Base-by-base conservation (phyloP, 2,888 invertebrate species). In the Eretmocerus hayati region DNA sequence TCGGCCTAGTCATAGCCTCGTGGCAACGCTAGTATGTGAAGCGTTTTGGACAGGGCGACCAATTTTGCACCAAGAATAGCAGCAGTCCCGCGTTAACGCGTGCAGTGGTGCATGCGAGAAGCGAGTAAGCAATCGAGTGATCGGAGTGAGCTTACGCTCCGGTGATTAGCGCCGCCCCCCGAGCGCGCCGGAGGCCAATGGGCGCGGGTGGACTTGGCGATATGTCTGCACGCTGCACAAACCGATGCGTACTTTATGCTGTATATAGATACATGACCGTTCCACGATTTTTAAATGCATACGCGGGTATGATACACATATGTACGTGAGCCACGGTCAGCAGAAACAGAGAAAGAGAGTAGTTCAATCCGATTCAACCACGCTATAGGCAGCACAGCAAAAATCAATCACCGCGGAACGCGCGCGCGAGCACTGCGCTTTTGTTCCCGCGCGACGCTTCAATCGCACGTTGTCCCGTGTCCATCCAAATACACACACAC, bases 341-440 rank as follows among this genome's bases (percentile, higher is more conserved):
- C 1, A 26, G 26, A 26, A 11, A 26, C 26, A 26, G 26, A 26
- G 26, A 26, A 11, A 26, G 26, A 26, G 26, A 26, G 26, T 9
- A 11, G 11, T 6, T 9, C 26, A 11, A 62, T 58, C 61, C 60
- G 62, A 57, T 58, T 62, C 61, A 64, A 62, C 60, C 63, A 62
- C 58, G 36, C 13, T 20, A n/a, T 5, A 8, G 20, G 61, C 62
- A 62, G 58, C 47, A 67, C 69, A 67, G 68, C 70, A 71, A 71
- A 71, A 70, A 70, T 70, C 70, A 71, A 71, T 71, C 70, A 71
- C 66, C 62, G n/a, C n/a, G n/a, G n/a, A n/a, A n/a, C n/a, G n/a
- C n/a, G n/a, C n/a, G n/a, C n/a, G n/a, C n/a, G n/a, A n/a, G n/a
- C n/a, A n/a, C 63, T 59, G 58, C 59, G 58, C 59, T 55, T 53